Evolutionary conservation across 2,113 vertebrate species (phyloP).

Genomic region (Bombycilla garrulus): DNA sequence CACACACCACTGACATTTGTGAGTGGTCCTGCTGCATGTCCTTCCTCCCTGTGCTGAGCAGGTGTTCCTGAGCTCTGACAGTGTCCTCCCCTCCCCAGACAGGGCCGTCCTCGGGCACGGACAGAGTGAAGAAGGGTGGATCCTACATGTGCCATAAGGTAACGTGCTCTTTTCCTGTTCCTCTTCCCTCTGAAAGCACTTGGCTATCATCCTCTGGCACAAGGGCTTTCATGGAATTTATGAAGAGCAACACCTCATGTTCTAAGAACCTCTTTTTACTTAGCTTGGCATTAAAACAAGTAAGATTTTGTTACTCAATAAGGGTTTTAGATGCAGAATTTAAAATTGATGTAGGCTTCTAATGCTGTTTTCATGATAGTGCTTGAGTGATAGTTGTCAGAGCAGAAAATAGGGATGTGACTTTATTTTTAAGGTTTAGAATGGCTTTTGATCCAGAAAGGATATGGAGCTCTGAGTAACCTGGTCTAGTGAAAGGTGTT

Average conservation of each 20-base stretch:
- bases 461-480: not conserved
- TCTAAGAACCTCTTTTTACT: not conserved
- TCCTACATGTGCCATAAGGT: conserved; percentile 99
- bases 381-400: not conserved
- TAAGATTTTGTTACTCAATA: not conserved
- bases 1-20: not conserved
- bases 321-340: not conserved
- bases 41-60: not conserved
- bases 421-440: not conserved
- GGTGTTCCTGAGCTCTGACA: not conserved
- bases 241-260: not conserved
- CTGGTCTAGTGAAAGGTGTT: not conserved
- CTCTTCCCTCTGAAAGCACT: not conserved
- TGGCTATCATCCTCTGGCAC: not conserved
- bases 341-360: not conserved
- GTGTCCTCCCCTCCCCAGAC: conserved; percentile 68
- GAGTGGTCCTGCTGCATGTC: not conserved
- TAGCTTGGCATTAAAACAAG: not conserved
- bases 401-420: not conserved
- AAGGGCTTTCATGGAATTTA: not conserved
- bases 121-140: conserved; percentile 96
- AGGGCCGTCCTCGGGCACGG: conserved; percentile 83
- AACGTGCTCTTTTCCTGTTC: not conserved
- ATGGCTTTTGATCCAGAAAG: not conserved
- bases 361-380: not conserved